These are phyloP conservation scores for Rhinella marina DNA, from an alignment of 2,797 vertebrate species.

Conservation along the genomic window DNA sequence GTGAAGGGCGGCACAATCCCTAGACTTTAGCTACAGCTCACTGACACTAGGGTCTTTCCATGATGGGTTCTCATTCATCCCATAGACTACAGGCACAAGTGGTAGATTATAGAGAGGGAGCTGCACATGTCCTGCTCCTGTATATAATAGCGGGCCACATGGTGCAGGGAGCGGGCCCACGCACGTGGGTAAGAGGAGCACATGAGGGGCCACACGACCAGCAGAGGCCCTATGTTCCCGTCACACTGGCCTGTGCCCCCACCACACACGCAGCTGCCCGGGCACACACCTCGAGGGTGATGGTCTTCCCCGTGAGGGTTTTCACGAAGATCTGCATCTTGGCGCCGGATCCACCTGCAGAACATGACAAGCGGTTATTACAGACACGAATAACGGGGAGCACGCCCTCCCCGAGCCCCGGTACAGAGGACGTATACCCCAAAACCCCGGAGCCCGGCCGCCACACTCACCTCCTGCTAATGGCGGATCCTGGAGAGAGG, in stretches of 20 bases:
- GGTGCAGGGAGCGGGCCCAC: too few relatives aligned
- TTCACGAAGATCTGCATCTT: constrained; percentile 97
- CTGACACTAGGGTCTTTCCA: too few relatives aligned
- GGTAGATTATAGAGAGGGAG: too few relatives aligned
- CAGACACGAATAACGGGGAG: accelerated
- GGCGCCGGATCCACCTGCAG: constrained; percentile 74
- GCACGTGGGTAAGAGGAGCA: neutral
- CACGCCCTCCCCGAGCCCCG: neutral
- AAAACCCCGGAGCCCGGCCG: neutral
- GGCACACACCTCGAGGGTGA: constrained; percentile 89
- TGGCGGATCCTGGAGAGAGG: constrained; percentile 86
- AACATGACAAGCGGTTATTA: neutral
- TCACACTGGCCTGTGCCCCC: neutral
- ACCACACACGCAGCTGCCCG: neutral
- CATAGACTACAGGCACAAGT: too few relatives aligned
- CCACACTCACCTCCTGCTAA: constrained; percentile 69
- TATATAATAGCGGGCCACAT: too few relatives aligned
- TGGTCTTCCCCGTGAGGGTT: constrained; percentile 96
- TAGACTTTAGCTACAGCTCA: too few relatives aligned
- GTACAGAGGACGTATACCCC: neutral
- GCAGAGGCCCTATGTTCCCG: too few relatives aligned
- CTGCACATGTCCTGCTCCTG: too few relatives aligned
- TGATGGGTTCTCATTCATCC: too few relatives aligned
- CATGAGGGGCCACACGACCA: neutral
- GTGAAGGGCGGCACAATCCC: too few relatives aligned